phyloP scores from a whole-genome alignment of 1,140 invertebrate species.

The Drosophila melanica region DNA sequence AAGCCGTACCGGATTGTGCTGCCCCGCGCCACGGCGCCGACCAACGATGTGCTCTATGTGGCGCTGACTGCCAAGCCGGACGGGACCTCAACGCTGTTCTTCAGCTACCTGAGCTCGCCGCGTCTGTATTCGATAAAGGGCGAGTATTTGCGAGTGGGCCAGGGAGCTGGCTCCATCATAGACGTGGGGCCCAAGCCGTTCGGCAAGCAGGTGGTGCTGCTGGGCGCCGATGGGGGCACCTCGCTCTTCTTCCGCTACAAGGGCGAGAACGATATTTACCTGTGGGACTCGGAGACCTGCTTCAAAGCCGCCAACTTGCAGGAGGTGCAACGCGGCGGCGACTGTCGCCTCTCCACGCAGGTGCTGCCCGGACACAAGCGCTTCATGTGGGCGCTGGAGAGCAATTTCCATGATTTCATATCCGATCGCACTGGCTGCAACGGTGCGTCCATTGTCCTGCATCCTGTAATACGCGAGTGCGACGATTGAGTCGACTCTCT shows the following conservation, averaged over 20 bases:
- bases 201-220: slow-evolving; percentile 85
- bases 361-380: slow-evolving; percentile 86
- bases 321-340: slow-evolving; percentile 86
- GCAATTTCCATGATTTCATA: slow-evolving; percentile 88
- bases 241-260: slow-evolving; percentile 86
- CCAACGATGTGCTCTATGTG: slow-evolving; percentile 86
- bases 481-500: slow-evolving; percentile 56
- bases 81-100: slow-evolving; percentile 85
- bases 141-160: slow-evolving; percentile 84
- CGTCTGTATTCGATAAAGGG: slow-evolving; percentile 86
- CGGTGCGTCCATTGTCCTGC: slow-evolving; percentile 85
- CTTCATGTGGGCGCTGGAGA: slow-evolving; percentile 87
- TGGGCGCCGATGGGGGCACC: slow-evolving; percentile 86
- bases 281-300: slow-evolving; percentile 86
- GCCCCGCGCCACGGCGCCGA: slow-evolving; percentile 84
- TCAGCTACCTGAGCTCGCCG: slow-evolving; percentile 86
- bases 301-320: slow-evolving; percentile 86
- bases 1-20: slow-evolving; percentile 86
- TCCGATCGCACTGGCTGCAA: slow-evolving; percentile 86
- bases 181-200: slow-evolving; percentile 86
- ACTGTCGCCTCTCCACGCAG: slow-evolving; percentile 86
- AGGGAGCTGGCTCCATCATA: slow-evolving; percentile 84
- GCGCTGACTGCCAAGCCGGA: slow-evolving; percentile 84
- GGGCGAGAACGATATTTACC: slow-evolving; percentile 86
- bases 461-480: slow-evolving; percentile 85